These are phyloP conservation scores for Chironomus riparius DNA, from an alignment of 2,888 invertebrate genomes.

Conservation along the genomic window DNA sequence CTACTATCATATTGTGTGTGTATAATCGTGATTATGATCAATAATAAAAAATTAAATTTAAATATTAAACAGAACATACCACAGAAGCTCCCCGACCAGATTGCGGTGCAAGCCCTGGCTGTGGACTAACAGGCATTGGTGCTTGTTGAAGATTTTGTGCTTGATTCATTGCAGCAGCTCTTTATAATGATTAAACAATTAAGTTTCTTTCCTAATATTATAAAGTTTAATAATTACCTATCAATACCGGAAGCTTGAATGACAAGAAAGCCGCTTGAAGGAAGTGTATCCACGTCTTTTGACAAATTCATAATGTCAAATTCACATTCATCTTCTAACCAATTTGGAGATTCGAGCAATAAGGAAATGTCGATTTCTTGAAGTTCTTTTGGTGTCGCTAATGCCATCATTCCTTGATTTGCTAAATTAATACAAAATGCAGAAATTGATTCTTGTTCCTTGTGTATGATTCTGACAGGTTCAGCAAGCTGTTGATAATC, in stretches of 20 bases:
- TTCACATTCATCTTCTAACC: conserved; percentile 96
- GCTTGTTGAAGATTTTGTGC: conserved; percentile 19
- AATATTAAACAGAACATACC: conserved; percentile 49
- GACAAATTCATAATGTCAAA: conserved; percentile 82
- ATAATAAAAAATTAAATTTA: conserved; percentile 26
- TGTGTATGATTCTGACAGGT: conserved; percentile 92
- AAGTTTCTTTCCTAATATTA: too few species aligned
- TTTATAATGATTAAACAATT: neutral
- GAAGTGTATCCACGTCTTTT: conserved; percentile 64
- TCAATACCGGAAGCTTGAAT: conserved; percentile 60
- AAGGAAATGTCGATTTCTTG: conserved; percentile 96
- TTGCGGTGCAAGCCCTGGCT: conserved; percentile 62
- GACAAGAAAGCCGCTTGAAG: conserved; percentile 79
- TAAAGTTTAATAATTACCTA: too few species aligned
- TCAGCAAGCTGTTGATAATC: conserved; percentile 47
- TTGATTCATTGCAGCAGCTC: conserved; percentile 9
- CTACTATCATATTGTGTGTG: neutral
- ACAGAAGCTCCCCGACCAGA: conserved; percentile 81
- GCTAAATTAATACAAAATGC: conserved; percentile 95
- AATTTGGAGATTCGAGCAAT: conserved; percentile 78
- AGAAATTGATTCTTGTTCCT: conserved; percentile 96
- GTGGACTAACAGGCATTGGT: conserved; percentile 53
- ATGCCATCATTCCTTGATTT: conserved; percentile 71
- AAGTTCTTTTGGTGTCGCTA: conserved; percentile 92
- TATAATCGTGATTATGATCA: neutral